Percentiles rank a stretch among this genome's conserved stretches.
These are phyloP conservation scores for Macrotis lagotis DNA, from an alignment of 2,113 vertebrate genomes.

Conservation along the genomic window DNA sequence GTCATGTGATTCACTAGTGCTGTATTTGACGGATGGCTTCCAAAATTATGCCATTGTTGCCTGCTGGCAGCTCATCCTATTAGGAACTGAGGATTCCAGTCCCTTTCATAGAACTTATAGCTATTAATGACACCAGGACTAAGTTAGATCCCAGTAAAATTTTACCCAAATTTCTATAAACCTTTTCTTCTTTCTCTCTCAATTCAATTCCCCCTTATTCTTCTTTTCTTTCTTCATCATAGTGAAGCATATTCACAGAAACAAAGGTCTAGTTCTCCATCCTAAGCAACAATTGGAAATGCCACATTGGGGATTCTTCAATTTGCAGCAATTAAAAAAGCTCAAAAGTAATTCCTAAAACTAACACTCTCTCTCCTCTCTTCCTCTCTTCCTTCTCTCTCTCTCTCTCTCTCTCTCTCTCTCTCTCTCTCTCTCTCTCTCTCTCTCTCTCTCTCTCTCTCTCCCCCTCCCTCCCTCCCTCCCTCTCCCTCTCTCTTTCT, in stretches of 20 bases:
- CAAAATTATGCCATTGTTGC: background rate
- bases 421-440: too few relatives aligned
- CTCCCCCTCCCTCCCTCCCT: too few relatives aligned
- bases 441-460: too few relatives aligned
- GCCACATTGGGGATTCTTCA: background rate
- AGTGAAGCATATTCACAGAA: background rate
- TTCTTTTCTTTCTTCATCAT: background rate
- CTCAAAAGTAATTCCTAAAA: too few relatives aligned
- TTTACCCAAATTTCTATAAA: background rate
- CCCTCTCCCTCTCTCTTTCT: background rate
- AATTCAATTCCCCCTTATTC: background rate
- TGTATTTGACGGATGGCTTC: background rate
- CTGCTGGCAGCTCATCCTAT: background rate
- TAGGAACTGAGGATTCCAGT: background rate
- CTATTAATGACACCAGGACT: background rate
- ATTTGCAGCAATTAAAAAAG: background rate
- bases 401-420: too few relatives aligned
- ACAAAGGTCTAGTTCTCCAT: background rate
- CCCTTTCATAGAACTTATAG: background rate
- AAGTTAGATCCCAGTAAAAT: background rate
- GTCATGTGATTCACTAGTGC: background rate
- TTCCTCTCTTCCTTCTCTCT: too few relatives aligned
- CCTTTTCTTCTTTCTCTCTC: background rate
- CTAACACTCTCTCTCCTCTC: too few relatives aligned
- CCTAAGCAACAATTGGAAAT: background rate